These are phyloP conservation scores for Tipula vernalis DNA, from an alignment of 2,888 invertebrate genomes.

Conservation along the genomic window DNA sequence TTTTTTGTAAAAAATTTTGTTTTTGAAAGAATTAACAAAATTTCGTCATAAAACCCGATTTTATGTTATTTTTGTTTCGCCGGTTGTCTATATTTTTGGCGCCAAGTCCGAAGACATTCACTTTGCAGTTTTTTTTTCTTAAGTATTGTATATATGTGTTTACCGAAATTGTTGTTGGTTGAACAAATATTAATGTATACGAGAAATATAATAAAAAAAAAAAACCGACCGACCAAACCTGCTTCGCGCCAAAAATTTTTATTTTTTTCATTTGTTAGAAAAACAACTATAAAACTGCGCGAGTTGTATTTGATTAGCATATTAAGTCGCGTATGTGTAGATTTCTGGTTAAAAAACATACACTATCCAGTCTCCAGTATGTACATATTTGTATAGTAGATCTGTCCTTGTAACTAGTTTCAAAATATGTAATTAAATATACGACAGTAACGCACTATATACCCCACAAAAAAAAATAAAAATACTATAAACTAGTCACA, in stretches of 20 bases:
- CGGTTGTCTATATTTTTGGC: neutral
- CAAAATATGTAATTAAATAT: neutral
- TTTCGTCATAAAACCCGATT: neutral
- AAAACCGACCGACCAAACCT: neutral
- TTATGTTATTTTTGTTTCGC: neutral
- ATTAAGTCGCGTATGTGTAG: neutral
- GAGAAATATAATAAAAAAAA: neutral
- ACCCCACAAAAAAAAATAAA: neutral
- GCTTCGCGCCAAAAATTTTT: neutral
- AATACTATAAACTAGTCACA: neutral
- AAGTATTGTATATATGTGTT: neutral
- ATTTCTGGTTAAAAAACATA: neutral
- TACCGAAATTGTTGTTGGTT: neutral
- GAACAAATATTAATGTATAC: neutral
- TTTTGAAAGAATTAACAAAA: neutral
- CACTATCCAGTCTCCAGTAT: neutral
- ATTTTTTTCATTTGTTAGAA: neutral
- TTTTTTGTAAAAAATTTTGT: too few relatives aligned
- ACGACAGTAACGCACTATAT: neutral
- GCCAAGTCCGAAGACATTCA: conserved; percentile 4
- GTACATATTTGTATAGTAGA: neutral
- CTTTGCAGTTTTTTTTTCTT: neutral
- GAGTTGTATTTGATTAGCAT: conserved; percentile 4
- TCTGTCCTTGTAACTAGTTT: neutral
- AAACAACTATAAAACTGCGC: conserved; percentile 4